These are phyloP conservation scores for Drosophila seclusa DNA, from an alignment of 2,888 invertebrate species.

Conservation along the genomic window DNA sequence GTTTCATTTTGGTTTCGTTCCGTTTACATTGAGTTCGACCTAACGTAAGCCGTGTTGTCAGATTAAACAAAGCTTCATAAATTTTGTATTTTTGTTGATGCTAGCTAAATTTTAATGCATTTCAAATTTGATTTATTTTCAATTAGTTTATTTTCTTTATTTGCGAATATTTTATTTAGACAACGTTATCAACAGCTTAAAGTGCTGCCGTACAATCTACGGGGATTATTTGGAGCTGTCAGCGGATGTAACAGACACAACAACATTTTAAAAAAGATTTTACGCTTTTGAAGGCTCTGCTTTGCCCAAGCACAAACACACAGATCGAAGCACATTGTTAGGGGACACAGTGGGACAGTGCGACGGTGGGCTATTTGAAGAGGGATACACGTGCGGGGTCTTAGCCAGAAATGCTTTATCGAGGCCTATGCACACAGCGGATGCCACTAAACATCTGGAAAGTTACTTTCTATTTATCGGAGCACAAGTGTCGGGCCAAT, in stretches of 20 bases:
- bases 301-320: slow-evolving; percentile 3
- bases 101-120: not conserved
- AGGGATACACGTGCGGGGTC: slow-evolving; percentile 27
- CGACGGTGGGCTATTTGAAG: not conserved
- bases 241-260: slow-evolving; percentile 25
- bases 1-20: not conserved
- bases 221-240: slow-evolving; percentile 5
- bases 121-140: not conserved
- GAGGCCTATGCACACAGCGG: slow-evolving; percentile 28
- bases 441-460: slow-evolving; percentile 2
- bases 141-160: not conserved
- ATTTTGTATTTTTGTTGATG: not conserved
- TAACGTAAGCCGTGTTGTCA: not conserved
- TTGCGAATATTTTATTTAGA: not conserved
- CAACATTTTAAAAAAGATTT: slow-evolving; percentile 40
- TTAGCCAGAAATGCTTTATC: slow-evolving; percentile 13
- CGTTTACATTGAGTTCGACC: not conserved
- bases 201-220: not conserved
- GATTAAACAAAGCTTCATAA: not conserved
- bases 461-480: slow-evolving; percentile 36
- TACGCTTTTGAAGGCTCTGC: slow-evolving; percentile 20
- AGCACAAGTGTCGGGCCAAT: slow-evolving; percentile 53
- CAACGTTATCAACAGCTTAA: not conserved
- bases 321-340: not conserved
- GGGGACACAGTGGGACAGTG: not conserved